Percentiles rank a stretch among this genome's conserved stretches.
Conservation (phyloP, 2,113 vertebrate species). For the Microcebus jonahi region DNA sequence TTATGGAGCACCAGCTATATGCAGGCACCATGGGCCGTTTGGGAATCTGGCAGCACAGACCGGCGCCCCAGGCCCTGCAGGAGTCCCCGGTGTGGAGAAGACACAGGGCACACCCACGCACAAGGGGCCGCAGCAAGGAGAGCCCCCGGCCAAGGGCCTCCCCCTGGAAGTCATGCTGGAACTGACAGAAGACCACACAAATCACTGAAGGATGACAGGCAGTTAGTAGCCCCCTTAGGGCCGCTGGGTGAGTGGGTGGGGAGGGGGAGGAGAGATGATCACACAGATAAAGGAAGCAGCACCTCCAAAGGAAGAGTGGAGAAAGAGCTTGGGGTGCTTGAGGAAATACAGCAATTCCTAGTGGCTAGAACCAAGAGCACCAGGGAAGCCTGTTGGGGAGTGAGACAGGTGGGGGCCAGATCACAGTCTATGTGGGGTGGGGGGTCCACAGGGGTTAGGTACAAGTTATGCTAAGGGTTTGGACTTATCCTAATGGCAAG, state of each 20-base stretch:
- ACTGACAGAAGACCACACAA: background rate
- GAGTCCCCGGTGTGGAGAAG: background rate
- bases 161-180: background rate
- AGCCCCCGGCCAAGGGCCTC: background rate
- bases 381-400: too few species aligned
- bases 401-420: background rate
- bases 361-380: background rate
- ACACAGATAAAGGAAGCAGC: background rate
- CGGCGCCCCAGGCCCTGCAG: background rate
- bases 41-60: background rate
- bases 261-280: background rate
- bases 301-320: background rate
- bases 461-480: background rate
- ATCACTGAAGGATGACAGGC: background rate
- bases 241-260: too few species aligned
- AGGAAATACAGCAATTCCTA: background rate
- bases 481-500: background rate
- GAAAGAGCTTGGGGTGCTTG: background rate
- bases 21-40: accelerated
- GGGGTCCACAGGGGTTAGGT: too few species aligned
- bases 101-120: background rate
- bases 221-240: accelerated
- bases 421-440: accelerated
- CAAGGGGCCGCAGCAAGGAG: background rate
- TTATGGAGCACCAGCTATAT: background rate